These are phyloP conservation scores for Monochamus saltuarius DNA, from an alignment of 1,140 invertebrate species.

Conservation along the genomic window DNA sequence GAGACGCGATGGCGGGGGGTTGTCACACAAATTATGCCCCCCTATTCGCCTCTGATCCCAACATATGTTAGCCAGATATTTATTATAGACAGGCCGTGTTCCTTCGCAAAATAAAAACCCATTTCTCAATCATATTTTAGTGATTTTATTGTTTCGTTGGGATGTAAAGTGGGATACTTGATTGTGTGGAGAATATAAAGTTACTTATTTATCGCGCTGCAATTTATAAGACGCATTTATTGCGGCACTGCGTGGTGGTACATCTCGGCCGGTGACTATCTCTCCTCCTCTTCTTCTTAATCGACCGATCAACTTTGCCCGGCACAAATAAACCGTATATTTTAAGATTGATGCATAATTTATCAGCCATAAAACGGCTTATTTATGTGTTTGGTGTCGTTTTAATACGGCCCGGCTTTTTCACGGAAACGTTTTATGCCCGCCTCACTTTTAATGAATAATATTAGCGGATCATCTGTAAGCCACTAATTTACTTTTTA, in stretches of 20 bases:
- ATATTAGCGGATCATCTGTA: no score
- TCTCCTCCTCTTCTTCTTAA: constrained; percentile 29
- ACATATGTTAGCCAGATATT: constrained; percentile 41
- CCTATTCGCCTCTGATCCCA: neutral
- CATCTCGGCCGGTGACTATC: constrained; percentile 21
- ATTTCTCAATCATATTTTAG: constrained; percentile 54
- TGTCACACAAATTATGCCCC: constrained; percentile 16
- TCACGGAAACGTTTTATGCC: constrained; percentile 10
- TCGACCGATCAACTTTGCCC: constrained; percentile 34
- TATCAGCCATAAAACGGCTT: constrained; percentile 43
- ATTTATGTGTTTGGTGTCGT: constrained; percentile 41
- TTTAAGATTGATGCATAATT: constrained; percentile 49
- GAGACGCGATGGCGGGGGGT: constrained; percentile 13
- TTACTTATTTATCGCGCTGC: constrained; percentile 52
- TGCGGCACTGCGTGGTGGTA: constrained; percentile 48
- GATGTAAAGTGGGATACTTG: constrained; percentile 52
- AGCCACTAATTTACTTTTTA: no score
- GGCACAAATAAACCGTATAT: constrained; percentile 44
- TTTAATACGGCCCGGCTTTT: constrained; percentile 29
- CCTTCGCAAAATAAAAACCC: constrained; percentile 46
- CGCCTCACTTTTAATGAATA: constrained; percentile 8
- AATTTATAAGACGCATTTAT: constrained; percentile 53
- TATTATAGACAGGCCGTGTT: constrained; percentile 46
- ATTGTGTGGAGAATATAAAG: constrained; percentile 53
- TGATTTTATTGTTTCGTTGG: constrained; percentile 52